Percentiles rank a stretch among this genome's conserved stretches.
Conservation (phyloP, 2,113 vertebrate genomes). For the Oreochromis tanganicae region DNA sequence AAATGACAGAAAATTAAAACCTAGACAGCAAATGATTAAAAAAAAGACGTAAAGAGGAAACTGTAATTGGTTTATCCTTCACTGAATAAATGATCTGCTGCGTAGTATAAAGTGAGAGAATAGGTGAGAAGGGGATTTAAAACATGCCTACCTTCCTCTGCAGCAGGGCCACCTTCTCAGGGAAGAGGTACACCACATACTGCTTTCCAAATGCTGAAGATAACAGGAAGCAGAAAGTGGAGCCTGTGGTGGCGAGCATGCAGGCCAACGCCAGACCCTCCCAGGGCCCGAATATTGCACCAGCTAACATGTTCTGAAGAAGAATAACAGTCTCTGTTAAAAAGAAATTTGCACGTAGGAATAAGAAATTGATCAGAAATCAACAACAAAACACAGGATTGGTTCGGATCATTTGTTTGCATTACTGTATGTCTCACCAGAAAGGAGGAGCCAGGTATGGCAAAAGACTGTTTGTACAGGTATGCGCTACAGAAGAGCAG, state of each 20-base stretch:
- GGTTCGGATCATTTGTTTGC: neutral
- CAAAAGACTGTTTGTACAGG: slow-evolving; percentile 96
- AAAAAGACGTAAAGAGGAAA: neutral
- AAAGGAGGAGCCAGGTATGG: slow-evolving; percentile 94
- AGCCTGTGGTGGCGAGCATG: slow-evolving; percentile 81
- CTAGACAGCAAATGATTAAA: neutral
- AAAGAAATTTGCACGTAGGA: neutral
- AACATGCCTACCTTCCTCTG: slow-evolving; percentile 82
- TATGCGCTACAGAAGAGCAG: slow-evolving; percentile 92
- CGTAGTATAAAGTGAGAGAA: neutral
- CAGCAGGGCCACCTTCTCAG: slow-evolving; percentile 83
- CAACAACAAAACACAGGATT: rapidly evolving
- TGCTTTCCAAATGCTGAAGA: slow-evolving; percentile 85
- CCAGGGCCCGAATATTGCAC: slow-evolving; percentile 94
- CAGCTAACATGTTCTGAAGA: slow-evolving; percentile 88
- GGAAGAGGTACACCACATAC: slow-evolving; percentile 79
- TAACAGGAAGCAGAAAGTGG: slow-evolving; percentile 88
- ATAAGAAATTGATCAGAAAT: neutral
- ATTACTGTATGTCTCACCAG: slow-evolving; percentile 73
- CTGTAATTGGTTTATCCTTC: neutral
- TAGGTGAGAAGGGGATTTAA: neutral
- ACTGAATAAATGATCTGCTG: neutral
- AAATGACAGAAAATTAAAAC: neutral
- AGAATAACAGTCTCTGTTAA: neutral
- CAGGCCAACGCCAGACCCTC: slow-evolving; percentile 85